A percentile compares a stretch with the other conserved stretches of the same genome.
phyloP scores from a whole-genome alignment of 1,140 invertebrate species.

The Leptoteleia sp. region DNA sequence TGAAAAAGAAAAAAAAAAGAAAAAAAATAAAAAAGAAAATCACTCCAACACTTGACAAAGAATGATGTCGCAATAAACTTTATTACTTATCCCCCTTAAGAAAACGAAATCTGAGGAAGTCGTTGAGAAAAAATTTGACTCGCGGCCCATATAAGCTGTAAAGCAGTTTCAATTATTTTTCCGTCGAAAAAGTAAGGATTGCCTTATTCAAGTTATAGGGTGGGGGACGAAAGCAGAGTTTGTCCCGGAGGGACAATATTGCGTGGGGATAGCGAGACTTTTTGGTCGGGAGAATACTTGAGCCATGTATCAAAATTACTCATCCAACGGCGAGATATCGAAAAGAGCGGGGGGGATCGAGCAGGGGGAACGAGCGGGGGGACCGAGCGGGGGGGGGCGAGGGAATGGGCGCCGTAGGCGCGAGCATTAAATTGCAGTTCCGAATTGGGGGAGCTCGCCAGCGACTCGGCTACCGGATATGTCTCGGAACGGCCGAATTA shows the following conservation, averaged over 20 bases:
- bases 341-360: too few relatives aligned
- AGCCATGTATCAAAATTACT: slow-evolving; percentile 76
- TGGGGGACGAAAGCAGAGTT: slow-evolving; percentile 4
- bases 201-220: too few relatives aligned
- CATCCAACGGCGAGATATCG: slow-evolving; percentile 59
- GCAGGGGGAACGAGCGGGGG: too few relatives aligned
- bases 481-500: slow-evolving; percentile 63
- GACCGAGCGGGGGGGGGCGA: too few relatives aligned
- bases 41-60: too few relatives aligned
- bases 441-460: slow-evolving; percentile 32
- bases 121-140: too few relatives aligned
- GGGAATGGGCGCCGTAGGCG: slow-evolving; percentile 50
- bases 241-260: slow-evolving; percentile 64
- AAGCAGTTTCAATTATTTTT: slow-evolving; percentile 44
- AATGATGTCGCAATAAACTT: too few relatives aligned
- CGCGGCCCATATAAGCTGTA: too few relatives aligned
- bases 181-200: background rate
- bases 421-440: slow-evolving; percentile 64
- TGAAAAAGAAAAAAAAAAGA: too few relatives aligned
- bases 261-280: slow-evolving; percentile 59
- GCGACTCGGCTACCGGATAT: slow-evolving; percentile 45
- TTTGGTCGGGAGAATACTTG: slow-evolving; percentile 14
- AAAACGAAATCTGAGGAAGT: too few relatives aligned
- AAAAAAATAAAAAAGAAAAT: too few relatives aligned
- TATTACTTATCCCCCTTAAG: too few relatives aligned